A percentile compares a stretch with the other conserved stretches of the same genome.
Conservation (phyloP, 1,140 invertebrate genomes). For the Mya arenaria region DNA sequence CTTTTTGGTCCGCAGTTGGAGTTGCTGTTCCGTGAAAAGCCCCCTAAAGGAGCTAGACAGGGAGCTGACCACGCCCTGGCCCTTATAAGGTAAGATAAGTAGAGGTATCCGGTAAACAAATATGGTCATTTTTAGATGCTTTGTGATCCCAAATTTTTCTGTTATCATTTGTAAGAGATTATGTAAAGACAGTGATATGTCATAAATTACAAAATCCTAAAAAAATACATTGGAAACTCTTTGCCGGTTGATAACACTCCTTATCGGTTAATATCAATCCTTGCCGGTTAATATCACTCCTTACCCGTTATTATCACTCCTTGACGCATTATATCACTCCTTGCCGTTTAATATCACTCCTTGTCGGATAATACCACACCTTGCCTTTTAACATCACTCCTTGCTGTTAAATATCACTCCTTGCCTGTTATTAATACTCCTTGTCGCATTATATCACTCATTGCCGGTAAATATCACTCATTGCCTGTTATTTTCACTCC, state of each 20-base stretch:
- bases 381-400: too few relatives aligned
- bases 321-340: too few relatives aligned
- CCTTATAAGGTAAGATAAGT: slow-evolving; percentile 64
- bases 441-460: too few relatives aligned
- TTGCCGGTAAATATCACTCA: too few relatives aligned
- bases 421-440: too few relatives aligned
- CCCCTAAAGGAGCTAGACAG: slow-evolving; percentile 73
- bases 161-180: neutral
- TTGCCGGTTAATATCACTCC: too few relatives aligned
- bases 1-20: slow-evolving; percentile 71
- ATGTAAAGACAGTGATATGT: neutral
- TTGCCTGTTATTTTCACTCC: too few relatives aligned
- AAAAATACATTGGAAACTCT: neutral
- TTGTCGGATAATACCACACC: too few relatives aligned
- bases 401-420: too few relatives aligned
- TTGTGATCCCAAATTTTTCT: neutral
- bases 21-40: slow-evolving; percentile 67
- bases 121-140: neutral
- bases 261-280: neutral
- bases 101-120: neutral
- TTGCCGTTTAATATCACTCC: too few relatives aligned
- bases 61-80: slow-evolving; percentile 73
- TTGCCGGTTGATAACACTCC: neutral
- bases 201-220: neutral
- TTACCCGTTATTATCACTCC: too few relatives aligned